Conservation (phyloP, 2,797 vertebrate genomes). For the Hephaestus fuliginosus region DNA sequence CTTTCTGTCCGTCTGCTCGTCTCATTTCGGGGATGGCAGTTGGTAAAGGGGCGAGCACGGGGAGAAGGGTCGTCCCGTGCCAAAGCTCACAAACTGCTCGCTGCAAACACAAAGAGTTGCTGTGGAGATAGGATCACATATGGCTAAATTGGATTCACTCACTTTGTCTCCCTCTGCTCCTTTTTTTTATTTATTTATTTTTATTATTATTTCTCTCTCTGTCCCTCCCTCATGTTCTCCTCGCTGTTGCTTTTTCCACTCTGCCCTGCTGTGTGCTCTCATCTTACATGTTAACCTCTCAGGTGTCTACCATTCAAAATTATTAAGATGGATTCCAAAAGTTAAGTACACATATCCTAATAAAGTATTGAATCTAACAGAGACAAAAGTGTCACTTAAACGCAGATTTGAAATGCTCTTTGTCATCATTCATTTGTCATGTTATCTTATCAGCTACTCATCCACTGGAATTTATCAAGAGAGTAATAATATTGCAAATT, state of each 20-base stretch:
- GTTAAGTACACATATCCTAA: neutral
- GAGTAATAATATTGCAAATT: neutral
- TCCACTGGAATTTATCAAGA: neutral
- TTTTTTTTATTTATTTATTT: constrained; percentile 32
- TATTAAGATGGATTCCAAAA: neutral
- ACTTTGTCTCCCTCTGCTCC: constrained; percentile 44
- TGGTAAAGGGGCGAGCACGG: constrained; percentile 55
- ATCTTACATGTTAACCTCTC: constrained; percentile 13
- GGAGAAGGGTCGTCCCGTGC: constrained; percentile 67
- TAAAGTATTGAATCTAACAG: neutral
- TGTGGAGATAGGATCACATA: constrained; percentile 82
- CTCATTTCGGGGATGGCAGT: constrained; percentile 67
- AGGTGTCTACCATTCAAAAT: constrained; percentile 24
- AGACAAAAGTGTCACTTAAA: constrained; percentile 7
- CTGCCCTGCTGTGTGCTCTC: constrained; percentile 22
- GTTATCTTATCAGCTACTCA: neutral
- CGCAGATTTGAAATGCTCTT: neutral
- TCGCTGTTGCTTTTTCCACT: constrained; percentile 56
- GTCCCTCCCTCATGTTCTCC: constrained; percentile 34
- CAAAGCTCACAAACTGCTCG: constrained; percentile 84
- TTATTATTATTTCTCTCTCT: constrained; percentile 57
- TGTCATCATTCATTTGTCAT: neutral
- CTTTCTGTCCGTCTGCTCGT: constrained; percentile 46
- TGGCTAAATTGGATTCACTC: constrained; percentile 78
- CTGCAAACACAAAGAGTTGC: constrained; percentile 82